phyloP scores from a whole-genome alignment of 2,113 vertebrate species.

The Tylochromis polylepis region DNA sequence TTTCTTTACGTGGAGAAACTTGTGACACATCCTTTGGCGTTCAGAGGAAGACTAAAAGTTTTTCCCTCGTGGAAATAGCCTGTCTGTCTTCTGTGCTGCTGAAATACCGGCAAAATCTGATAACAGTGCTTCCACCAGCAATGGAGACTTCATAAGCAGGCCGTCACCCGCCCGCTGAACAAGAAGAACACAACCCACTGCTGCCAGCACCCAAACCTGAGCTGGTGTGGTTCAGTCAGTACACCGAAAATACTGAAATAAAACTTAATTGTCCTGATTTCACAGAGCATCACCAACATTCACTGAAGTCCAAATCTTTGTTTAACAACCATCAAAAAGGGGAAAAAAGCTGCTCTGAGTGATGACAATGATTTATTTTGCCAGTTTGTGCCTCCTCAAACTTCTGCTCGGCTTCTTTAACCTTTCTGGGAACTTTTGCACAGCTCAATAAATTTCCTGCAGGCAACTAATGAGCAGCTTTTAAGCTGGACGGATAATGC shows the following conservation, averaged over 20 bases:
- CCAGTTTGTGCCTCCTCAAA: background rate
- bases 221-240: background rate
- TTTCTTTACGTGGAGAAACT: too few relatives aligned
- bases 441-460: background rate
- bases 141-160: background rate
- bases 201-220: background rate
- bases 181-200: background rate
- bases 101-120: background rate
- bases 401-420: background rate
- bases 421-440: background rate
- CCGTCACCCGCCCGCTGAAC: background rate
- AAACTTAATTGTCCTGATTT: background rate
- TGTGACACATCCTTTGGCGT: too few relatives aligned
- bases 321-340: background rate
- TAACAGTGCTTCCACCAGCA: background rate
- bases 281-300: background rate
- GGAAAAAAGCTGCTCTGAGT: background rate
- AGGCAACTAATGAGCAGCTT: background rate
- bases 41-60: too few relatives aligned
- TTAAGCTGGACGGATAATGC: background rate
- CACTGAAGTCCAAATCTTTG: background rate
- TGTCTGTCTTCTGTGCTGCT: background rate
- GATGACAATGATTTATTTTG: background rate
- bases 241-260: background rate
- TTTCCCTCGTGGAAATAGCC: background rate